phyloP scores from a whole-genome alignment of 2,113 vertebrate species.

The Etheostoma cragini region DNA sequence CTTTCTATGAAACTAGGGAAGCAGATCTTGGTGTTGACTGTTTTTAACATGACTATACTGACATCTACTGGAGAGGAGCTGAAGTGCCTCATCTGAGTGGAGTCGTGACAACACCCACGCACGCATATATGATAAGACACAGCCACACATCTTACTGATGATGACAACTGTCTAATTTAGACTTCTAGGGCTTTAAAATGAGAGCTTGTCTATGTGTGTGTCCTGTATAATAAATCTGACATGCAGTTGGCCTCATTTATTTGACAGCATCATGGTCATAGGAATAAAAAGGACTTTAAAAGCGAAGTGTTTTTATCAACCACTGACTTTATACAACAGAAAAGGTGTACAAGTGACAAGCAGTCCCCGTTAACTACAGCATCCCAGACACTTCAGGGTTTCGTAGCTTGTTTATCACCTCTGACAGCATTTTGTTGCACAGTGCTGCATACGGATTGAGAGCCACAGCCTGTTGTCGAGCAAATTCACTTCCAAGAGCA shows the following conservation, averaged over 20 bases:
- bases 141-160: neutral
- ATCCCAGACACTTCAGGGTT: slow-evolving; percentile 69
- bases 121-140: neutral
- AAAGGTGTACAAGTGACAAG: neutral
- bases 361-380: slow-evolving; percentile 12
- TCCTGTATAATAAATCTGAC: slow-evolving; percentile 6
- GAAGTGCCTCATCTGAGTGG: neutral
- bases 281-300: neutral
- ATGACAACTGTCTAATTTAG: neutral
- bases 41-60: slow-evolving; percentile 57
- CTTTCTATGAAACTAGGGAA: neutral
- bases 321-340: neutral
- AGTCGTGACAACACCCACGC: neutral
- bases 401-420: slow-evolving; percentile 88
- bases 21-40: accelerated
- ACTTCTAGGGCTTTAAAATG: neutral
- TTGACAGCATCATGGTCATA: neutral
- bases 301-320: slow-evolving; percentile 33
- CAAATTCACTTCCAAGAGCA: slow-evolving; percentile 91
- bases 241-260: neutral
- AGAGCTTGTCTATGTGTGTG: neutral
- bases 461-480: slow-evolving; percentile 87
- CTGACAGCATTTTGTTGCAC: slow-evolving; percentile 94
- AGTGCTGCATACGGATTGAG: slow-evolving; percentile 95
- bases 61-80: slow-evolving; percentile 67